Percentiles rank a stretch among this genome's conserved stretches.
Conservation (phyloP, 2,113 vertebrate genomes). For the Notothenia rossii region DNA sequence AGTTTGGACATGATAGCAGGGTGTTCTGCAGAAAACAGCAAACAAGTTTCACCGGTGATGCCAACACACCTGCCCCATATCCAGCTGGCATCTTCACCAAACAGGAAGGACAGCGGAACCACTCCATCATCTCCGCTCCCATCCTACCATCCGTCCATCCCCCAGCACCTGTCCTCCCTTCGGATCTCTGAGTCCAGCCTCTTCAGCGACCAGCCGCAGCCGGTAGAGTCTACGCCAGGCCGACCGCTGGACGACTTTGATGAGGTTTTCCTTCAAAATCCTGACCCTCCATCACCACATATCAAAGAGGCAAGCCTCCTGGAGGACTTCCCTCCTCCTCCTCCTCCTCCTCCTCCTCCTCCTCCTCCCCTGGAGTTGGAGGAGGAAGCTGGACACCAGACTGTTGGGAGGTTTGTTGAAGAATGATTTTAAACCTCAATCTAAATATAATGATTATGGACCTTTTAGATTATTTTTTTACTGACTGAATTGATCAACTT, state of each 20-base stretch:
- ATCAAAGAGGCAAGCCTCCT: constrained; percentile 67
- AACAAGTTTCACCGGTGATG: constrained; percentile 34
- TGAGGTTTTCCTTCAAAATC: constrained; percentile 87
- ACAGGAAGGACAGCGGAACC: constrained; percentile 50
- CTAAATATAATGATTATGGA: background rate
- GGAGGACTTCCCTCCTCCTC: constrained; percentile 77
- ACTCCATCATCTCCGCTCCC: background rate
- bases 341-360: constrained; percentile 29
- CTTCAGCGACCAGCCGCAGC: background rate
- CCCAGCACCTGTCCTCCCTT: constrained; percentile 76
- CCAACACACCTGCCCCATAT: background rate
- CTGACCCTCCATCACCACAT: constrained; percentile 52
- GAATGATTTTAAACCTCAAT: background rate
- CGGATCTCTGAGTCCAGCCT: constrained; percentile 88
- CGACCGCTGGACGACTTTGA: constrained; percentile 79
- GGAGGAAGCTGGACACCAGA: constrained; percentile 18
- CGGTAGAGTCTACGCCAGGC: constrained; percentile 33
- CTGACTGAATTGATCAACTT: too few species aligned
- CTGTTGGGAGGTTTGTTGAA: constrained; percentile 43
- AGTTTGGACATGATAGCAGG: constrained; percentile 55
- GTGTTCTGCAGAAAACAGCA: background rate
- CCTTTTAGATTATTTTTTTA: background rate
- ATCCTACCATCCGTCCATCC: constrained; percentile 30
- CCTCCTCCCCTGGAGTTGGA: constrained; percentile 53
- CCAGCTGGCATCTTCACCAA: background rate